phyloP scores from a whole-genome alignment of 2,113 vertebrate species.

The Anguilla rostrata region DNA sequence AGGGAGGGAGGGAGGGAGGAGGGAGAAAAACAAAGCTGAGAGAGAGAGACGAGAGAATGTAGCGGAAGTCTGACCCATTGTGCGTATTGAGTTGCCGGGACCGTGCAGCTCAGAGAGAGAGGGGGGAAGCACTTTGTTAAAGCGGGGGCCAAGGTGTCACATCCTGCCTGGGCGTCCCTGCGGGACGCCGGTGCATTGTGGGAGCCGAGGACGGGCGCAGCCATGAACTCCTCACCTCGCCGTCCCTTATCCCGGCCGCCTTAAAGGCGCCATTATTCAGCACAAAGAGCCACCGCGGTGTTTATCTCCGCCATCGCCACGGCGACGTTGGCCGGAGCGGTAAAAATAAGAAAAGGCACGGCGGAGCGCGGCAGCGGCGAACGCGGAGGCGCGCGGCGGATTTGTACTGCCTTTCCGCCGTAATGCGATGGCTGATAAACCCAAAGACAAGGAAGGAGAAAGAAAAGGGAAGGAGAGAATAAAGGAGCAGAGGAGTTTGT shows the following conservation, averaged over 20 bases:
- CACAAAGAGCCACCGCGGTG: slow-evolving; percentile 54
- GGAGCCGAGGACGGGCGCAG: slow-evolving; percentile 32
- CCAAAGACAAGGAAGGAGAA: slow-evolving; percentile 56
- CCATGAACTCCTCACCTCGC: slow-evolving; percentile 49
- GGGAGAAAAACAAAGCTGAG: background rate
- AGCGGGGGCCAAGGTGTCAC: slow-evolving; percentile 38
- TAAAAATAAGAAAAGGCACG: slow-evolving; percentile 6
- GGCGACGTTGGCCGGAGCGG: background rate
- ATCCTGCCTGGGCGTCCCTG: slow-evolving; percentile 39
- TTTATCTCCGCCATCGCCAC: slow-evolving; percentile 50
- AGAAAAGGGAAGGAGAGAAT: slow-evolving; percentile 38
- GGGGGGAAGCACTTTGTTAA: slow-evolving; percentile 46
- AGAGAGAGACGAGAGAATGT: slow-evolving; percentile 24
- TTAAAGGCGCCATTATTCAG: slow-evolving; percentile 48
- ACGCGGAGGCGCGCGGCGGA: background rate
- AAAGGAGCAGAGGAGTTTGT: slow-evolving; percentile 41
- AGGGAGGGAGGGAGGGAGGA: background rate
- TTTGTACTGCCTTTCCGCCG: slow-evolving; percentile 59
- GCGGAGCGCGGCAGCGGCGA: slow-evolving; percentile 27
- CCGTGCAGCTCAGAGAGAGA: slow-evolving; percentile 30
- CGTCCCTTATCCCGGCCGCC: slow-evolving; percentile 49
- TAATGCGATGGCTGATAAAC: slow-evolving; percentile 64
- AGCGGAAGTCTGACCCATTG: background rate
- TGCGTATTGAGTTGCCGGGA: slow-evolving; percentile 46
- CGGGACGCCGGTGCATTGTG: slow-evolving; percentile 38